Base-by-base conservation (phyloP, 2,113 vertebrate species). In the Atractosteus spatula region DNA sequence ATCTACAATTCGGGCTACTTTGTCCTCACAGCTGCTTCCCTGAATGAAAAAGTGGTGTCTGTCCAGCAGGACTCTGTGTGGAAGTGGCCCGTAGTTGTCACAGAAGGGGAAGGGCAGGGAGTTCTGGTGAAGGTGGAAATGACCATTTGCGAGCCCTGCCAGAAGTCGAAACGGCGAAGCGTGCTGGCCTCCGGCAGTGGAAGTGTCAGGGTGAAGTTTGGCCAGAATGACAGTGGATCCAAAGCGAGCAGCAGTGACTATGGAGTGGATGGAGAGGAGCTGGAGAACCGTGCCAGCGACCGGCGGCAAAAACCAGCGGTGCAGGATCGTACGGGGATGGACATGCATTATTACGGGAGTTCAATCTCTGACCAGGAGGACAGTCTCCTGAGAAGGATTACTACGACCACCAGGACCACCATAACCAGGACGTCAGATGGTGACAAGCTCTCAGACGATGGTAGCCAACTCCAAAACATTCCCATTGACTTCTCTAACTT, bases 151-250 rank as follows among this genome's bases (percentile, higher is more conserved):
- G 97, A 98, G 77, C 66, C 88, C 62, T 99, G 97, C 81, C 97
- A 98, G 55, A 98, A 98, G 73, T 95, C 92, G 78, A 98, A 97
- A 75, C 93, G 97, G 6, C 95, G 94, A 17, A 98, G 96, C 3
- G 55, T 96, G 51, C 87, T 99, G 78, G 96, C 95, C 0, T 89
- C 92, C 0, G 97, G 97, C 0, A 84, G 86, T 3, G 94, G 94
- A 76, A 89, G 82, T 13, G 76, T 98, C 74, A 85, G 79, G 72
- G 96, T 99, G 16, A 95, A 93, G 79, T 99, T 98, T 2, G 94
- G 95, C 10, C 92, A 84, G 51, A 85, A 85, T 0, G 91, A 95
- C 6, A 85, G 75, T 11, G 87, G 91, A 45, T 45, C 86, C 0
- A 70, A 3, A 29, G 42, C 71, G 0, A 74, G 77, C 0, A 74